phyloP scores from a whole-genome alignment of 2,888 invertebrate species.

The Chrysina gloriosa region DNA sequence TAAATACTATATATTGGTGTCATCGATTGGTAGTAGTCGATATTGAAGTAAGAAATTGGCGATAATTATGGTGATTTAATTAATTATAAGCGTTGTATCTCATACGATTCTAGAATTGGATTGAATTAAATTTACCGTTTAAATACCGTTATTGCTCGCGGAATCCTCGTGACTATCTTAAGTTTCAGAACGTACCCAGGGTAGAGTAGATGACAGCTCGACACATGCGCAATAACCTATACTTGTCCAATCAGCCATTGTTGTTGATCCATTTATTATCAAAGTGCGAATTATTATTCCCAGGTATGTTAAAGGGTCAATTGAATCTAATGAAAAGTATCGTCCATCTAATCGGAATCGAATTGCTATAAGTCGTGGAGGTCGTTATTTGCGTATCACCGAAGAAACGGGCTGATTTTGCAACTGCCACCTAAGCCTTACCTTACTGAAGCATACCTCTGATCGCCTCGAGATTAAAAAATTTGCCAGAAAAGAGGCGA shows the following conservation, averaged over 20 bases:
- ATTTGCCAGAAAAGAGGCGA: background rate
- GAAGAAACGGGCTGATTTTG: slow-evolving; percentile 8
- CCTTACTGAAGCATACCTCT: too few relatives aligned
- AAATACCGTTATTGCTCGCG: background rate
- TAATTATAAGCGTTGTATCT: too few relatives aligned
- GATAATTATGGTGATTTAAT: too few relatives aligned
- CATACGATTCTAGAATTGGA: background rate
- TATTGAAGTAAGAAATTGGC: too few relatives aligned
- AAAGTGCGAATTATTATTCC: slow-evolving; percentile 60
- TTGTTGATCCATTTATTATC: slow-evolving; percentile 65
- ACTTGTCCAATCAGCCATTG: slow-evolving; percentile 66
- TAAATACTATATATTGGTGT: too few relatives aligned
- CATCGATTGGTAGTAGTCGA: too few relatives aligned
- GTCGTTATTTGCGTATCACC: slow-evolving; percentile 33
- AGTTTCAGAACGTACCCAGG: slow-evolving; percentile 33
- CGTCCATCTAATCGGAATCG: slow-evolving; percentile 1
- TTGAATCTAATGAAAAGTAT: slow-evolving; percentile 16
- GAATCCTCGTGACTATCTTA: background rate
- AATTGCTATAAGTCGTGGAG: slow-evolving; percentile 7
- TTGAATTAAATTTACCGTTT: background rate
- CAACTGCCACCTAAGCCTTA: slow-evolving; percentile 54
- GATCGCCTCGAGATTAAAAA: slow-evolving; percentile 45
- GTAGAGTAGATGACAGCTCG: slow-evolving; percentile 41
- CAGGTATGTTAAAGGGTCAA: slow-evolving; percentile 56
- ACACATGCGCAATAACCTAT: slow-evolving; percentile 63